Evolutionary conservation across 1,140 invertebrate species (phyloP).

Genomic region (Pseudoatta argentina): DNA sequence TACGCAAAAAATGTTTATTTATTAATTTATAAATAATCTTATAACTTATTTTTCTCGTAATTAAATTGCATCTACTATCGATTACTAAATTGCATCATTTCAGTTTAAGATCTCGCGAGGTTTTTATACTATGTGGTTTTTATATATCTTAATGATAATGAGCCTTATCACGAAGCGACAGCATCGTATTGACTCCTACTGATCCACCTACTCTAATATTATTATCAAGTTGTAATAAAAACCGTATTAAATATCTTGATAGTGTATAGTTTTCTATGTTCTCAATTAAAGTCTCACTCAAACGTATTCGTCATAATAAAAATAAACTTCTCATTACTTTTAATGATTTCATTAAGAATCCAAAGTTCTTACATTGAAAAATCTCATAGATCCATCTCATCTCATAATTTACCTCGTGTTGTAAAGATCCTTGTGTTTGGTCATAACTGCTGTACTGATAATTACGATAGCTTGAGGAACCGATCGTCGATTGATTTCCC

Average conservation of each 20-base stretch:
- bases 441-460: slow-evolving; percentile 76
- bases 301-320: not conserved
- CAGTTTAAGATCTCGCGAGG: not conserved
- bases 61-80: not conserved
- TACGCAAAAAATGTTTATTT: not conserved
- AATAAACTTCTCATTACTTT: not conserved
- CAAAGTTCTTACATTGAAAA: not conserved
- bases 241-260: slow-evolving; percentile 25
- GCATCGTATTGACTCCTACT: slow-evolving; percentile 36
- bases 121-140: not conserved
- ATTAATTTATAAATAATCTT: not conserved
- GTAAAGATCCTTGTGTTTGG: slow-evolving; percentile 79
- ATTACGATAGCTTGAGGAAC: slow-evolving; percentile 75
- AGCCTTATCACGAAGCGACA: slow-evolving; percentile 23
- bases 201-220: slow-evolving; percentile 55
- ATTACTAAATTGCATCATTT: not conserved
- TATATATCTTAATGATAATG: slow-evolving; percentile 13
- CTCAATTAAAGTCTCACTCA: not conserved
- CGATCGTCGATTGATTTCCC: slow-evolving; percentile 78
- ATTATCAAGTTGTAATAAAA: slow-evolving; percentile 46
- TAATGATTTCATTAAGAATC: not conserved
- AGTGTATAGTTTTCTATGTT: not conserved
- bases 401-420: slow-evolving; percentile 73
- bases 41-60: not conserved
- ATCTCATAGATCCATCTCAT: not conserved